Base-by-base conservation (phyloP, 2,888 invertebrate species). In the Pandemis corylana region DNA sequence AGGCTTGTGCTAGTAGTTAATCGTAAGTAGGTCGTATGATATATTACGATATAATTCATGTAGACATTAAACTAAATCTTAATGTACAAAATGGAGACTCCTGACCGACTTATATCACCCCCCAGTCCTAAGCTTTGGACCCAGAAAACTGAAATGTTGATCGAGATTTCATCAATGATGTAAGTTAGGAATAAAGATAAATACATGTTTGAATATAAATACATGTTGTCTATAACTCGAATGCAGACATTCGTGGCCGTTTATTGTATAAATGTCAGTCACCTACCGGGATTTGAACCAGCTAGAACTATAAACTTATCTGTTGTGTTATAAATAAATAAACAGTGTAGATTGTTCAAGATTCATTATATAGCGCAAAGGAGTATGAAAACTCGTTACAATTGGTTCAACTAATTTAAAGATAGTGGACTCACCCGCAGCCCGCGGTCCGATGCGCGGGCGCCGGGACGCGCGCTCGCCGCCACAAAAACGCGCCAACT, bases 401-500 rank as follows among this genome's bases (percentile, higher is more conserved):
- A 49, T 36, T 28, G 72, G 42, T 36, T 41, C 71, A 42, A 44
- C 64, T 53, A 65, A 56, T 65, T 64, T 44, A 12, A 59, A 20
- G 51, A 51, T n/a, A 62, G 63, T 73, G 72, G 80, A 81, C 87
- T 87, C 72, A 87, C 75, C 75, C 67, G 63, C 28, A 59, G 9
- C 49, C 15, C 20, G 53, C n/a, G n/a, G n/a, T n/a, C 75, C 67
- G 63, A 42, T 44, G 64, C 89, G 89, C 87, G 78, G 83, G 87
- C 88, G 89, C 85, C 81, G 81, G 53, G 59, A 59, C 90, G 89
- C 84, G 88, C 85, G 85, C 81, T 87, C 90, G 71, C 81, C 71
- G 78, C 82, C 83, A 87, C 87, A 87, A 88, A 89, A 88, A 87
- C 81, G 80, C 83, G 84, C 79, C 86, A 86, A 93, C 92, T 91